Conservation (phyloP, 2,797 vertebrate genomes). For the Poecilia wingei region DNA sequence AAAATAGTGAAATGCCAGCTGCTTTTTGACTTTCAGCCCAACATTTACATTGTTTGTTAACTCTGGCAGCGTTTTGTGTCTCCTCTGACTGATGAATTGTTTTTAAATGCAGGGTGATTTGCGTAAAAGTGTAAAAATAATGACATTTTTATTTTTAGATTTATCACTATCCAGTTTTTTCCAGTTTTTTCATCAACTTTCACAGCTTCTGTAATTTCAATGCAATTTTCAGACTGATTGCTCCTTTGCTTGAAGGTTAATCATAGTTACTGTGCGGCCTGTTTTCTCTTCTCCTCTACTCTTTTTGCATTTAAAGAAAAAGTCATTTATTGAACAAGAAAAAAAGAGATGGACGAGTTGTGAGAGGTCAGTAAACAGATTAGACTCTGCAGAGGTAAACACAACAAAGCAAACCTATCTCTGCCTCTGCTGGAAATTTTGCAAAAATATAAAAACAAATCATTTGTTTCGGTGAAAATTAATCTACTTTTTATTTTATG, state of each 20-base stretch:
- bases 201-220: slow-evolving; percentile 76
- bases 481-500: slow-evolving; percentile 1
- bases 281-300: slow-evolving; percentile 50
- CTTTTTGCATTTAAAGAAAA: slow-evolving; percentile 50
- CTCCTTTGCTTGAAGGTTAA: slow-evolving; percentile 76
- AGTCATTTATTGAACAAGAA: slow-evolving; percentile 50
- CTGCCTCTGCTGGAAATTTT: slow-evolving; percentile 18
- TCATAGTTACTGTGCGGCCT: slow-evolving; percentile 62
- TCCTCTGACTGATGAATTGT: slow-evolving; percentile 46
- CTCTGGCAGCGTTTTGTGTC: slow-evolving; percentile 1
- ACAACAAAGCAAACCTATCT: not conserved
- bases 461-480: not conserved
- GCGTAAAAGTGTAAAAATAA: slow-evolving; percentile 67
- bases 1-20: not conserved
- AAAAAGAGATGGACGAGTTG: slow-evolving; percentile 55
- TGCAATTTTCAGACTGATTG: slow-evolving; percentile 82
- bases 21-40: not conserved
- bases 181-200: slow-evolving; percentile 71
- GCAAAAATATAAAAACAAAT: not conserved
- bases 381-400: slow-evolving; percentile 25
- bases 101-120: slow-evolving; percentile 61
- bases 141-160: slow-evolving; percentile 71
- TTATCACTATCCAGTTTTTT: slow-evolving; percentile 52
- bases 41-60: slow-evolving; percentile 23
- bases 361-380: slow-evolving; percentile 51